These are phyloP conservation scores for Agrotis clavis DNA, from an alignment of 2,888 invertebrate genomes.

Conservation along the genomic window DNA sequence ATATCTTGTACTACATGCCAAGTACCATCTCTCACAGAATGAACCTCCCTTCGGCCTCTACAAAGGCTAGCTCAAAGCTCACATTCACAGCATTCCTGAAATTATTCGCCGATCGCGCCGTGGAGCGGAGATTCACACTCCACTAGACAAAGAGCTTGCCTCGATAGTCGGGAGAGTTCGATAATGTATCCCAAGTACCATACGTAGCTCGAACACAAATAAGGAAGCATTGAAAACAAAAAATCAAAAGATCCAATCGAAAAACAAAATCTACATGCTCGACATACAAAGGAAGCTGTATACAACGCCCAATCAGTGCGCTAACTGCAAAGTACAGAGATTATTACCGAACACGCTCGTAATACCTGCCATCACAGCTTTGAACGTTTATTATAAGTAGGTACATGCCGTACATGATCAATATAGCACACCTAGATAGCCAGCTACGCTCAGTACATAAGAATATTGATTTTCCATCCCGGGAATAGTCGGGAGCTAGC, in stretches of 20 bases:
- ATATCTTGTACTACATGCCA: not conserved
- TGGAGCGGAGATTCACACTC: conserved; percentile 48
- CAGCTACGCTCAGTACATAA: conserved; percentile 65
- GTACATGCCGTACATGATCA: conserved; percentile 37
- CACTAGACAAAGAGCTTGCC: conserved; percentile 46
- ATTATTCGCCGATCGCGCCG: conserved; percentile 37
- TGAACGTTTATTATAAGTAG: conserved; percentile 29
- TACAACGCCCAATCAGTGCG: conserved; percentile 28
- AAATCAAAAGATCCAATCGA: conserved; percentile 2
- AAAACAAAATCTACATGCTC: conserved; percentile 4
- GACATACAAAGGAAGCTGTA: conserved; percentile 22
- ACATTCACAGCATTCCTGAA: conserved; percentile 51
- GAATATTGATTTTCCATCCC: conserved; percentile 74
- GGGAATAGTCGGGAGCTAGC: conserved; percentile 70
- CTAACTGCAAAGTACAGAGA: conserved; percentile 12
- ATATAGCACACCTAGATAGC: conserved; percentile 54
- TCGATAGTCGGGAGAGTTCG: conserved; percentile 26
- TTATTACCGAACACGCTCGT: conserved; percentile 18
- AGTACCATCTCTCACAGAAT: conserved; percentile 28
- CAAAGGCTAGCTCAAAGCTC: conserved; percentile 52
- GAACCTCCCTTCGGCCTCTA: conserved; percentile 10
- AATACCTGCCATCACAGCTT: conserved; percentile 29
- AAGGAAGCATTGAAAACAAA: conserved; percentile 21
- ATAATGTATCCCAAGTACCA: conserved; percentile 29
- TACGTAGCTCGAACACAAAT: conserved; percentile 13